Base-by-base conservation (phyloP, 2,797 vertebrate species). In the Sebastes matsubarae region DNA sequence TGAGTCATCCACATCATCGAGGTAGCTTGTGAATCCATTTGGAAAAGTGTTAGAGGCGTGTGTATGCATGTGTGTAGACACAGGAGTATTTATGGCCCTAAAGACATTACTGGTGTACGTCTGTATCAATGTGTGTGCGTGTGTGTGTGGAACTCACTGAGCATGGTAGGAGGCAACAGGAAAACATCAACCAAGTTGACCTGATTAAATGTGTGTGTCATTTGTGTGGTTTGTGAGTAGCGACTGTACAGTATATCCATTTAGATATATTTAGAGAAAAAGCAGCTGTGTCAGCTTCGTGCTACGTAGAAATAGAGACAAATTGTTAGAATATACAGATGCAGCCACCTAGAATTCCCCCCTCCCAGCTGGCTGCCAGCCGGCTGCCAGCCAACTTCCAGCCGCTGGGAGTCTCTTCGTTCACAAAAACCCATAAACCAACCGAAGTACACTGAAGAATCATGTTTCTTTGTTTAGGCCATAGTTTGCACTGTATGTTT, bases 21-120 rank as follows among this genome's bases (percentile, higher is more conserved):
- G 14, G 69, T 46, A 81, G 70, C 75, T 63, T 38, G 80, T 79
- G 83, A 84, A 87, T 71, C 83, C 81, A 74, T 84, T 84, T 87
- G 73, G 83, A 89, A 80, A 75, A 70, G 32, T 77, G 73, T 77
- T 65, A 25, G 30, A 75, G 63, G 57, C 50, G 34, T 72, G 74
- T 70, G 68, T 71, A 57, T 72, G 75, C 32, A 52, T 72, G 38
- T 69, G 65, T 65, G 68, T 73, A 59, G 38, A 77, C 55, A 61
- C 36, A 63, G 30, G 34, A 59, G 69, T 81, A 89, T 87, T 88
- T 86, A 79, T 68, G 73, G 75, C 61, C 27, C 68, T 27, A 50
- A 79, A 86, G 66, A 50, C 73, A 75, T 87, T 55, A 68, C 55
- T 32, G 72, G 79, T 67, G 29, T 67, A 27, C 77, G 82, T 81